phyloP scores from a whole-genome alignment of 2,113 vertebrate genomes.

The Chloropsis cyanopogon region DNA sequence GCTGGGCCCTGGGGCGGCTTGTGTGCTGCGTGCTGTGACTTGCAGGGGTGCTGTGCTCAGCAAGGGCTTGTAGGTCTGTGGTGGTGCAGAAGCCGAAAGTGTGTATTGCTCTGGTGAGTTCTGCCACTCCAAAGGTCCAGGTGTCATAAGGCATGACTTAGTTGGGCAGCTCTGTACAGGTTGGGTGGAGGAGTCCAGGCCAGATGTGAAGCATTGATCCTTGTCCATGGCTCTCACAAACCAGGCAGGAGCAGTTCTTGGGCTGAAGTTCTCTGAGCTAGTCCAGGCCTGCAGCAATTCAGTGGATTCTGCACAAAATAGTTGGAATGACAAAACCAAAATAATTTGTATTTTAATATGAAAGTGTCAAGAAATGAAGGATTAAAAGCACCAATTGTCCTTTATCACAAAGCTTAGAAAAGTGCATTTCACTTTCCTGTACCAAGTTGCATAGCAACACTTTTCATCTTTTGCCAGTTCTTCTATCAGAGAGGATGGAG shows the following conservation, averaged over 20 bases:
- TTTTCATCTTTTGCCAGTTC: not conserved
- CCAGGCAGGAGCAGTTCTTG: not conserved
- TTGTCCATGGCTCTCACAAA: not conserved
- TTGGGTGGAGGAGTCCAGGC: not conserved
- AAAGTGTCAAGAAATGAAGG: not conserved
- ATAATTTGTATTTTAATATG: not conserved
- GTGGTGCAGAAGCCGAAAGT: not conserved
- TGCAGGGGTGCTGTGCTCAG: not conserved
- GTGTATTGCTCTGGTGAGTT: not conserved
- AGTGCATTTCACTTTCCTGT: not conserved
- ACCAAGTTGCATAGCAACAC: slow-evolving; percentile 10
- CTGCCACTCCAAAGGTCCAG: not conserved
- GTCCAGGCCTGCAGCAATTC: not conserved
- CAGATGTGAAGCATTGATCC: not conserved
- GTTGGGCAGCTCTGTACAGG: not conserved
- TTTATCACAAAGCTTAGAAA: not conserved
- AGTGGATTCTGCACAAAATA: not conserved
- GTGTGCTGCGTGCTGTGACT: fast-evolving
- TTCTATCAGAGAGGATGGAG: not conserved
- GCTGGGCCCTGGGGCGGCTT: not conserved
- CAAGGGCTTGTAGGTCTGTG: not conserved
- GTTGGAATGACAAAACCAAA: not conserved
- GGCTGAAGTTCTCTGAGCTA: not conserved
- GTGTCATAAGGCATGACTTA: not conserved
- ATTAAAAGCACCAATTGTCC: not conserved